These are phyloP conservation scores for Vulpes vulpes DNA, from an alignment of 2,113 vertebrate species.

Conservation along the genomic window DNA sequence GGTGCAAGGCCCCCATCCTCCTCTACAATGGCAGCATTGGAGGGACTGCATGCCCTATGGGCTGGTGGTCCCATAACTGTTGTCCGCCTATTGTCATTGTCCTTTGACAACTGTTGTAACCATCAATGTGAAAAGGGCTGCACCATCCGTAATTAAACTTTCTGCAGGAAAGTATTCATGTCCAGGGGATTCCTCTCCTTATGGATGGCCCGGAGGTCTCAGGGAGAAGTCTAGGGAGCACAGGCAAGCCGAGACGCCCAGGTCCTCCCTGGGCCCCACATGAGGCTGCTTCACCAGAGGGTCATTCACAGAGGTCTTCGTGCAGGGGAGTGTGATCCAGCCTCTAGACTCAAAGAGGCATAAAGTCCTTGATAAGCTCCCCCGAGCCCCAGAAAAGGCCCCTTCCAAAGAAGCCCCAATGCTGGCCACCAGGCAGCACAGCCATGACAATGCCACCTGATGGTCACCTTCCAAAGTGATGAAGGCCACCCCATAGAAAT, in stretches of 20 bases:
- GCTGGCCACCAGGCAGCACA: accelerated
- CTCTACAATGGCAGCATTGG: accelerated
- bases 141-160: neutral
- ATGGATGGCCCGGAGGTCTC: neutral
- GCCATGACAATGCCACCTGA: accelerated
- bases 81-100: neutral
- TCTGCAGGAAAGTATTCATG: accelerated
- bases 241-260: accelerated
- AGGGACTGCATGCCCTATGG: accelerated
- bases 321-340: neutral
- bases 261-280: neutral
- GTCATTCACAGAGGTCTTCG: neutral
- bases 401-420: neutral
- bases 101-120: neutral
- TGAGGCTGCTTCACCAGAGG: accelerated
- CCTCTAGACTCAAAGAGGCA: neutral
- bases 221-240: neutral
- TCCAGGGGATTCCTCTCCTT: neutral
- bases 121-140: accelerated
- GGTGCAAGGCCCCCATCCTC: no score
- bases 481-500: neutral
- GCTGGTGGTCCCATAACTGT: neutral
- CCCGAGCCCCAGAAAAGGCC: accelerated
- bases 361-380: accelerated
- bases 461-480: neutral